Conservation (phyloP, 2,797 vertebrate genomes). For the Glyptemys insculpta region DNA sequence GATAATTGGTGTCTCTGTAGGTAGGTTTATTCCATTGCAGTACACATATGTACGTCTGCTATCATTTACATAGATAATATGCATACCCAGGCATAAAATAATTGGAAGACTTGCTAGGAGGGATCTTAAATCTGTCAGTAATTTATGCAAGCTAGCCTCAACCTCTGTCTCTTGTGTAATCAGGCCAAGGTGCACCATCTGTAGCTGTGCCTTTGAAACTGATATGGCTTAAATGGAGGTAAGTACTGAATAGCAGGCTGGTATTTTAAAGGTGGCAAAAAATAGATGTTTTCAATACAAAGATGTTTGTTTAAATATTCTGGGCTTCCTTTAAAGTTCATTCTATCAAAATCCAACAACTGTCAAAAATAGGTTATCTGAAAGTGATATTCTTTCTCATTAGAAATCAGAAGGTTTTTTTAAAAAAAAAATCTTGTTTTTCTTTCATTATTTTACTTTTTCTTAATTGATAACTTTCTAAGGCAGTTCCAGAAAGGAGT, state of each 20-base stretch:
- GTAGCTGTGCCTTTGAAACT: constrained; percentile 34
- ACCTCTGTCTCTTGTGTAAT: constrained; percentile 14
- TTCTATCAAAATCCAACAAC: neutral
- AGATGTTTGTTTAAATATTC: neutral
- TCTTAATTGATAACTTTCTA: neutral
- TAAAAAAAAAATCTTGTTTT: neutral
- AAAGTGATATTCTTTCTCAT: neutral
- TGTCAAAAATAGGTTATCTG: neutral
- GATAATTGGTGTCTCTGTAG: neutral
- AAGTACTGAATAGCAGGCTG: neutral
- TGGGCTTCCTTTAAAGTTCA: neutral
- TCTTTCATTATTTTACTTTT: neutral
- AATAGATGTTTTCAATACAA: neutral
- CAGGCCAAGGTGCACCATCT: constrained; percentile 53
- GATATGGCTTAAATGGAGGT: neutral
- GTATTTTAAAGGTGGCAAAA: neutral
- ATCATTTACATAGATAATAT: neutral
- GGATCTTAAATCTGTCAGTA: neutral
- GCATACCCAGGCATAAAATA: neutral
- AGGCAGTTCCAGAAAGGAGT: neutral
- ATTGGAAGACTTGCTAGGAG: neutral
- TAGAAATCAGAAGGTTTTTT: neutral
- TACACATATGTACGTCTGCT: neutral
- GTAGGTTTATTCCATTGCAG: neutral
- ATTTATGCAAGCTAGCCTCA: neutral